Percentiles rank a stretch among this genome's conserved stretches.
Conservation (phyloP, 30 jellyfish, hydroid and myxozoan species). For the Aurelia sp. region DNA sequence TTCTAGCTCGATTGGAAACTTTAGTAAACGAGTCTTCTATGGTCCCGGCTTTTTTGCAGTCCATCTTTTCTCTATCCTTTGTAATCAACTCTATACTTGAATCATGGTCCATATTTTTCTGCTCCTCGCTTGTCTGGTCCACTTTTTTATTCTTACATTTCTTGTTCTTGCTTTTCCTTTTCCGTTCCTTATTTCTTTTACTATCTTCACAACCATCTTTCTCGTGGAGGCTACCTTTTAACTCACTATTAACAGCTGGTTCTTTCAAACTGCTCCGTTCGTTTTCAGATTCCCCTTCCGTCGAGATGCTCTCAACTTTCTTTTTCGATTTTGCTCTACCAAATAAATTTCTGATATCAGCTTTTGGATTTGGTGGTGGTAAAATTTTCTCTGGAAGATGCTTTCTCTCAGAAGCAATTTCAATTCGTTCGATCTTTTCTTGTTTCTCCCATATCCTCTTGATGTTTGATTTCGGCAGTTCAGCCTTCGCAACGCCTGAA, state of each 20-base stretch:
- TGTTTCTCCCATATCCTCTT: conserved; percentile 61
- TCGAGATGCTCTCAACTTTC: neutral
- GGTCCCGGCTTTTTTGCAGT: neutral
- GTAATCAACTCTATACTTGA: neutral
- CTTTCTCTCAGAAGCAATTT: neutral
- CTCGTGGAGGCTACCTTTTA: neutral
- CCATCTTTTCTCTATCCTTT: neutral
- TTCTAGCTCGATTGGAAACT: neutral
- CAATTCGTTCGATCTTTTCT: conserved; percentile 7
- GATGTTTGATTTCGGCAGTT: conserved; percentile 36
- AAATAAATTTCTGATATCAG: conserved; percentile 23
- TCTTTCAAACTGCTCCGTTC: neutral
- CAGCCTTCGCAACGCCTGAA: conserved; percentile 56
- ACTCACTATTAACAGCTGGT: neutral
- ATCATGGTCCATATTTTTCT: neutral
- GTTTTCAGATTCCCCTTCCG: neutral
- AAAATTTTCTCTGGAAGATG: neutral
- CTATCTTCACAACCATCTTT: neutral
- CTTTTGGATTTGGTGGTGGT: conserved; percentile 28
- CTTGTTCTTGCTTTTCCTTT: neutral
- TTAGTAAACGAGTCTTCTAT: neutral
- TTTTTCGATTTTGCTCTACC: conserved; percentile 5
- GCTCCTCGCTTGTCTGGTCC: neutral
- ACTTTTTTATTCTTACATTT: neutral
- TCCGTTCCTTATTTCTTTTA: neutral